Percentiles rank a stretch among this genome's conserved stretches.
Evolutionary conservation across 2,113 vertebrate species (phyloP).

Genomic region (Psittacula cyanocephala): DNA sequence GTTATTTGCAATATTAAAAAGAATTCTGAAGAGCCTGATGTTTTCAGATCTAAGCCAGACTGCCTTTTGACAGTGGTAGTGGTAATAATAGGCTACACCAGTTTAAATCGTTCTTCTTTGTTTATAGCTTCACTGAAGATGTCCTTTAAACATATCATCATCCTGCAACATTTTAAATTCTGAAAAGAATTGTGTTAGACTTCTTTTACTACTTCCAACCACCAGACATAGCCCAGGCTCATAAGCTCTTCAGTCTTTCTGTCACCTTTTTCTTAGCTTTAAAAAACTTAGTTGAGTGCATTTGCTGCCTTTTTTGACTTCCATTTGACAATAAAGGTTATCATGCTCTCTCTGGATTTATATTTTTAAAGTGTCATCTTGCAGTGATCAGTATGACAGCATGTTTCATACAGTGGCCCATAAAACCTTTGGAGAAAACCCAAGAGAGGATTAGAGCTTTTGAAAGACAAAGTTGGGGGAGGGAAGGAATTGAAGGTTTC

Average conservation of each 20-base stretch:
- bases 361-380: slow-evolving; percentile 30
- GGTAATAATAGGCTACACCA: not conserved
- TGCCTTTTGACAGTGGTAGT: not conserved
- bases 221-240: not conserved
- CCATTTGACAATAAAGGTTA: slow-evolving; percentile 44
- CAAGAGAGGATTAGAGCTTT: slow-evolving; percentile 21
- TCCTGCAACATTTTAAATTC: not conserved
- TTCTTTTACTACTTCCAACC: not conserved
- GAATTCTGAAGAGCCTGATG: not conserved
- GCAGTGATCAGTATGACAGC: slow-evolving; percentile 15
- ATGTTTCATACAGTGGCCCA: not conserved
- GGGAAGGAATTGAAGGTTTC: not conserved
- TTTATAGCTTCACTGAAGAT: not conserved
- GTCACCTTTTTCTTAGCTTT: not conserved
- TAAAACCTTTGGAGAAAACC: slow-evolving; percentile 19
- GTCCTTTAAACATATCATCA: not conserved
- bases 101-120: not conserved
- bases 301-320: slow-evolving; percentile 13
- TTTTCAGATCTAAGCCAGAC: not conserved
- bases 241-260: slow-evolving; percentile 19
- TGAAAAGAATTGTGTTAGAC: not conserved
- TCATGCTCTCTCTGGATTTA: not conserved
- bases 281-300: not conserved
- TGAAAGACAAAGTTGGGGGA: not conserved
- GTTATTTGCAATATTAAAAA: not conserved